Evolutionary conservation across 2,888 invertebrate species (phyloP), one percentile per base, ranked within the genome.

Genomic region (Eilema depressum): DNA sequence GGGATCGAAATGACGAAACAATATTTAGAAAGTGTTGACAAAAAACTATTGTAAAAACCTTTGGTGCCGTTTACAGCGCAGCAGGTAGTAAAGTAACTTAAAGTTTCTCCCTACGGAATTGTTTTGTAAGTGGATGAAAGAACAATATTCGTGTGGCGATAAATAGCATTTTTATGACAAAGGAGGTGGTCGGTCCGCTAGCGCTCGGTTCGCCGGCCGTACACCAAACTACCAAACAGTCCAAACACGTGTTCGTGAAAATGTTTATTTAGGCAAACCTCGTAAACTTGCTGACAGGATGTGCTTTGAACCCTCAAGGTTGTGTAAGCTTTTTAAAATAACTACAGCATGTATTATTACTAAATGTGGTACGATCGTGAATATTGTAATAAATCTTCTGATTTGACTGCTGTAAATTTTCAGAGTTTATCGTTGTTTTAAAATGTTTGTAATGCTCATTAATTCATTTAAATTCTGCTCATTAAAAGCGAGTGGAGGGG

Each of bases 211-310:
- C 82, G 81, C 81, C 84, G 68, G 37, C 28, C 71, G 75, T 61
- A 62, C 82, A 86, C 89, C 88, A 85, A 87, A 85, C 85, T 83
- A 83, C 88, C 87, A 86, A 91, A 91, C 93, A 94, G 89, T 89
- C 88, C 87, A 86, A 91, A 91, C 93, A 94, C 90, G 90, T 93
- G 92, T 91, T 90, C 84, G 83, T 86, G 83, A 85, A 88, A 88
- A 89, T 95, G 92, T 95, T 94, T 94, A 92, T 93, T 94, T 94
- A 95, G 93, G 94, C 91, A 82, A 90, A 90, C 88, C 87, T 92
- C 92, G 90, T 94, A 93, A 93, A 92, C 87, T 83, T 88, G 85
- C 88, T 89, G 90, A 87, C 94, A 93, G 93, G 94, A 94, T 94
- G 91, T 92, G 91, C 91, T 92, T 83, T 92, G 92, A 94, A 93